Base-by-base conservation (phyloP, 2,888 invertebrate species). In the Vesta saturnalis region DNA sequence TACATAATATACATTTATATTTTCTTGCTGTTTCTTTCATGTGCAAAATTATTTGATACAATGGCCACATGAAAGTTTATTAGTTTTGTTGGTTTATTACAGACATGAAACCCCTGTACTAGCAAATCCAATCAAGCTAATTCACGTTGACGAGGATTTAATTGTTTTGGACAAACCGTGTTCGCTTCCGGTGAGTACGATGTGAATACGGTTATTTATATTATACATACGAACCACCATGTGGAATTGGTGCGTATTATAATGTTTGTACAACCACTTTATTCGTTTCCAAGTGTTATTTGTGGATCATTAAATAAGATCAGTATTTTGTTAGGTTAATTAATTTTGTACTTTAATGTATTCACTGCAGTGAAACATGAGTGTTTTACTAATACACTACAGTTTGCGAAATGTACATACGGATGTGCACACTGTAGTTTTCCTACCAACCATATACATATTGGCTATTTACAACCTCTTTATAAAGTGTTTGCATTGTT, bases 161-260 rank as follows among this genome's bases (percentile, higher is more conserved):
- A 89, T 95, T 83, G 95, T 95, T 84, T 89, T 95, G 87, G 93
- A 95, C 88, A 95, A 95, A 88, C 95, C 94, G 82, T 91, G 93
- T 84, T 94, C 94, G 80, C 89, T 95, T 84, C 94, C 94, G 87
- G 93, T 94, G 90, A 91, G 91, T 90, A 83, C 77, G 83, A 75
- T 74, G 73, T 76, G 76, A 73, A 75, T 74, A 76, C 77, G 77
- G 76, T 76, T 78, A 80, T 81, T 79, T 79, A 80, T 79, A 77
- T 79, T 83, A 82, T 82, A 81, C 82, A 77, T 14, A 2, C 15
- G n/a, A 65, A 21, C 52, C 49, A 39, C 59, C 65, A 65, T 65
- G 43, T 58, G 64, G 16, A 58, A 55, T 60, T 60, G 54, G 61
- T 52, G 67, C 56, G 61, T 43, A 47, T 61, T 35, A 58, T 30